Evolutionary conservation across 2,888 invertebrate species (phyloP).

Genomic region (Metacarcinus magister): DNA sequence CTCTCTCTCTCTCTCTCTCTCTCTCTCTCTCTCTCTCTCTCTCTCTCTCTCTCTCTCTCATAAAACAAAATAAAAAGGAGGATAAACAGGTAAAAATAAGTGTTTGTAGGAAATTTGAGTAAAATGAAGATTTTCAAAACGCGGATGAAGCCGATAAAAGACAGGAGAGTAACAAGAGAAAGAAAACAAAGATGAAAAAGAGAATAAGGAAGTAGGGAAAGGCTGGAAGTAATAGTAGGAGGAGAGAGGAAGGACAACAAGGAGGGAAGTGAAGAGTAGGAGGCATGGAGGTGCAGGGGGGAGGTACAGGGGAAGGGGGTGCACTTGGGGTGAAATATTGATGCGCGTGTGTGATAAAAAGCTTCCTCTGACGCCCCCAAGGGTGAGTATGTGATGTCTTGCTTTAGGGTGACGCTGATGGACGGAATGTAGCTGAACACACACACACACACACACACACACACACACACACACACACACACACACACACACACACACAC

Average conservation of each 20-base stretch:
- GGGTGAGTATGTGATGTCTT: slow-evolving; percentile 21
- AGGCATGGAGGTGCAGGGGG: background rate
- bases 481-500: slow-evolving; percentile 41
- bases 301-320: background rate
- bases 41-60: no score
- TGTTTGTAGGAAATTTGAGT: background rate
- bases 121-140: background rate
- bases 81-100: background rate
- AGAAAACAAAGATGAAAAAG: background rate
- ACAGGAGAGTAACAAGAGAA: background rate
- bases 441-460: slow-evolving; percentile 41
- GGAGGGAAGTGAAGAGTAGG: background rate
- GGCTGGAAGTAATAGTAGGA: background rate
- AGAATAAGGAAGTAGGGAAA: slow-evolving; percentile 13
- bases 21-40: no score
- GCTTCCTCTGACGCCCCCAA: background rate
- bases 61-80: background rate
- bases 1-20: background rate
- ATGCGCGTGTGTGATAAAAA: background rate
- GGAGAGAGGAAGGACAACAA: slow-evolving; percentile 11
- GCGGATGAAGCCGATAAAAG: background rate
- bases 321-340: background rate
- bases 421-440: background rate
- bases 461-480: slow-evolving; percentile 48
- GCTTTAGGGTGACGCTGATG: background rate